These are phyloP conservation scores for Mizuhopecten yessoensis DNA, from an alignment of 1,140 invertebrate genomes.

Conservation along the genomic window DNA sequence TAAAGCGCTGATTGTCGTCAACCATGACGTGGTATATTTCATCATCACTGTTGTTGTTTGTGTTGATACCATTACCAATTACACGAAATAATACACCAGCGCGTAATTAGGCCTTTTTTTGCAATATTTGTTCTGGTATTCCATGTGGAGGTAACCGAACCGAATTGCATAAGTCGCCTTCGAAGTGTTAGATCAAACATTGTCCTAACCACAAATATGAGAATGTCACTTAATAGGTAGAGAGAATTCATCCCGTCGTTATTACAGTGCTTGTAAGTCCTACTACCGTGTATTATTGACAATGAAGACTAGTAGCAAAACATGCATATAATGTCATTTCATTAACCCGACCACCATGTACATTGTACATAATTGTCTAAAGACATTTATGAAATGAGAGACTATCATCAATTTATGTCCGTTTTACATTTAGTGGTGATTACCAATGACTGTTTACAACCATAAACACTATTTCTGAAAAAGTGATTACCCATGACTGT, in stretches of 20 bases:
- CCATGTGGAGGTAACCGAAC: background rate
- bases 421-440: background rate
- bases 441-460: background rate
- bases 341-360: background rate
- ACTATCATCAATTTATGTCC: background rate
- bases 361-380: background rate
- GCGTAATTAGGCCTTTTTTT: background rate
- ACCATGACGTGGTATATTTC: background rate
- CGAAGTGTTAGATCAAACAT: background rate
- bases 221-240: background rate
- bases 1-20: background rate
- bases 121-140: slow-evolving; percentile 1
- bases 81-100: background rate
- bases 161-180: background rate
- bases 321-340: background rate
- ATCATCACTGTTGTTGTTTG: background rate
- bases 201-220: slow-evolving; percentile 15
- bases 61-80: slow-evolving; percentile 34
- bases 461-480: too few relatives aligned
- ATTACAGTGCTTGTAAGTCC: background rate
- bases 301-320: background rate
- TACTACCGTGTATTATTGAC: background rate
- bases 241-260: background rate
- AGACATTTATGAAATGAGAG: background rate
- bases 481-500: too few relatives aligned